Evolutionary conservation across 2,797 vertebrate species (phyloP).

Genomic region (Sardinella longiceps): DNA sequence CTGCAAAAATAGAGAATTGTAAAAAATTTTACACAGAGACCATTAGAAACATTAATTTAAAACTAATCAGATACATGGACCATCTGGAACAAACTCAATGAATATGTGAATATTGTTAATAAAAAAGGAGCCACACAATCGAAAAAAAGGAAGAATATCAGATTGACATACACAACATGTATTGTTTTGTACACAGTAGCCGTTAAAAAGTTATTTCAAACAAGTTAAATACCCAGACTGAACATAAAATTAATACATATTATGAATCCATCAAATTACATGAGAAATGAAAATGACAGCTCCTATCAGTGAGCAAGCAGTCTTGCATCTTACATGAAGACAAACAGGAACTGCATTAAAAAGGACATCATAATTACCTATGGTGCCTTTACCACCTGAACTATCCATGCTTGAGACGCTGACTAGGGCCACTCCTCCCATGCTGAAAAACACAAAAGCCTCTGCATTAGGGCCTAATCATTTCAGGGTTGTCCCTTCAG

Average conservation of each 20-base stretch:
- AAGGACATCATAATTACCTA: conserved; percentile 72
- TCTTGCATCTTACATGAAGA: not conserved
- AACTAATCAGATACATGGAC: not conserved
- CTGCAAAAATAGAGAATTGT: conserved; percentile 64
- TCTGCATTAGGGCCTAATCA: not conserved
- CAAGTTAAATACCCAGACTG: not conserved
- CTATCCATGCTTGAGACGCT: conserved; percentile 90
- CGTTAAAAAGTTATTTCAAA: not conserved
- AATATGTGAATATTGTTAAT: not conserved
- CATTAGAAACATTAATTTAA: not conserved
- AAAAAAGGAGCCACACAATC: too few species aligned
- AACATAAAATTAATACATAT: not conserved
- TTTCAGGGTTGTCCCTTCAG: too few species aligned
- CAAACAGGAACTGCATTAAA: not conserved
- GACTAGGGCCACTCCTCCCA: conserved; percentile 91
- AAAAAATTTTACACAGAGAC: not conserved
- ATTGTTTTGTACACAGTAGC: too few species aligned
- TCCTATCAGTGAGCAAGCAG: not conserved
- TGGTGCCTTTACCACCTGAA: conserved; percentile 80
- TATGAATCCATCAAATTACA: not conserved
- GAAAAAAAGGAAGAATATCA: too few species aligned
- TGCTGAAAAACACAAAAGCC: conserved; percentile 68
- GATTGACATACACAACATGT: too few species aligned
- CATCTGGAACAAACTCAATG: not conserved
- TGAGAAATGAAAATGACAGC: not conserved